Conservation (phyloP, 2,888 invertebrate species). For the Tenthredo livida region DNA sequence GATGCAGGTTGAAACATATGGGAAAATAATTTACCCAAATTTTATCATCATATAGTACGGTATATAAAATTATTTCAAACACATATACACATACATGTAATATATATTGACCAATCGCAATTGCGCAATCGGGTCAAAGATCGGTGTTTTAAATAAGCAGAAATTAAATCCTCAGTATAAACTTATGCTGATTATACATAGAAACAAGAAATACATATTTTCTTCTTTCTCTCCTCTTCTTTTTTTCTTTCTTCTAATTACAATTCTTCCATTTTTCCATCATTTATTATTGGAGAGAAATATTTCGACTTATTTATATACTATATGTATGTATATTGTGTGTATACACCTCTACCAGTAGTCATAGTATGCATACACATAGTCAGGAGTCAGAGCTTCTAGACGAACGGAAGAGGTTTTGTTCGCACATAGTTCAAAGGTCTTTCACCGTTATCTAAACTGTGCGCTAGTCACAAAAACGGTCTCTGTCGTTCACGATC, state of each 20-base stretch:
- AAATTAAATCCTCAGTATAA: not conserved
- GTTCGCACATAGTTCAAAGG: slow-evolving; percentile 67
- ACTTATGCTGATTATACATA: too few species aligned
- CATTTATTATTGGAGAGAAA: too few species aligned
- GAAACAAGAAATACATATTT: too few species aligned
- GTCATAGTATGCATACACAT: not conserved
- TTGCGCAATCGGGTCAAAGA: not conserved
- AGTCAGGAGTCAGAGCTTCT: not conserved
- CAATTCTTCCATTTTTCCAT: too few species aligned
- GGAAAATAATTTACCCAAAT: not conserved
- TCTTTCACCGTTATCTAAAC: slow-evolving; percentile 66
- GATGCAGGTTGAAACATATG: not conserved
- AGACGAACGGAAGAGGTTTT: slow-evolving; percentile 70
- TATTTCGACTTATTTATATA: too few species aligned
- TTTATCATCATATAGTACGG: not conserved
- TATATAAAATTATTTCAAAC: too few species aligned
- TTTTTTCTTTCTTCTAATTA: too few species aligned
- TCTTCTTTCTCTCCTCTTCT: too few species aligned
- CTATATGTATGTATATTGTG: too few species aligned
- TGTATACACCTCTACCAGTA: not conserved
- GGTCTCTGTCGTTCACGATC: slow-evolving; percentile 69
- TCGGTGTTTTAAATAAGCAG: not conserved
- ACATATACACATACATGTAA: too few species aligned
- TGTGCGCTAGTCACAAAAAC: slow-evolving; percentile 67
- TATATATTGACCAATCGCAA: not conserved